These are phyloP conservation scores for Gadus macrocephalus DNA, from an alignment of 2,113 vertebrate genomes.

Conservation along the genomic window DNA sequence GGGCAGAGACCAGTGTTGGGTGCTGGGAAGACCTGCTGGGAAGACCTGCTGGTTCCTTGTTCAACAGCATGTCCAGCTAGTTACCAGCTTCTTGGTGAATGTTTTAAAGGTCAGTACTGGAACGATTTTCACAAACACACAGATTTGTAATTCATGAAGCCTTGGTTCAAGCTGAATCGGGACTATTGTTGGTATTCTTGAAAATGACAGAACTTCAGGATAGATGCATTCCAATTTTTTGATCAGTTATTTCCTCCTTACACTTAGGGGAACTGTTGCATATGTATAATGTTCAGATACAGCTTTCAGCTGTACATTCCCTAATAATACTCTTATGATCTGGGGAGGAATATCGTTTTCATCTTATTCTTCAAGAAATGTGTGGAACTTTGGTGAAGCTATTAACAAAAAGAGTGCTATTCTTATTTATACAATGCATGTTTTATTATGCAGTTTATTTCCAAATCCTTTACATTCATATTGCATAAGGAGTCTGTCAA, in stretches of 20 bases:
- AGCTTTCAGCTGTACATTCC: not conserved
- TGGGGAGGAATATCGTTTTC: not conserved
- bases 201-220: constrained; percentile 8
- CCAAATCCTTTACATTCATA: too few relatives aligned
- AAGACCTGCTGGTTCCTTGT: constrained; percentile 3
- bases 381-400: too few relatives aligned
- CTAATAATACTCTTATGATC: not conserved
- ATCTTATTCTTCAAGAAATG: too few relatives aligned
- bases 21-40: not conserved
- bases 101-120: constrained; percentile 64
- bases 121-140: not conserved
- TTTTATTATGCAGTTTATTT: too few relatives aligned
- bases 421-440: too few relatives aligned
- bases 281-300: not conserved
- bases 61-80: constrained; percentile 48
- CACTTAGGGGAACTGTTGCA: not conserved
- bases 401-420: too few relatives aligned
- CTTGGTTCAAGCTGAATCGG: not conserved
- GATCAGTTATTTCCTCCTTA: constrained; percentile 11
- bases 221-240: constrained; percentile 35
- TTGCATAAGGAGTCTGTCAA: too few relatives aligned
- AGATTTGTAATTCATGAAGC: not conserved
- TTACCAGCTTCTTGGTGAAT: constrained; percentile 56
- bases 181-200: constrained; percentile 10
- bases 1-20: not conserved